Evolutionary conservation across 2,888 invertebrate species (phyloP), one percentile per base, ranked within the genome.

Genomic region (Escarpia spicata): DNA sequence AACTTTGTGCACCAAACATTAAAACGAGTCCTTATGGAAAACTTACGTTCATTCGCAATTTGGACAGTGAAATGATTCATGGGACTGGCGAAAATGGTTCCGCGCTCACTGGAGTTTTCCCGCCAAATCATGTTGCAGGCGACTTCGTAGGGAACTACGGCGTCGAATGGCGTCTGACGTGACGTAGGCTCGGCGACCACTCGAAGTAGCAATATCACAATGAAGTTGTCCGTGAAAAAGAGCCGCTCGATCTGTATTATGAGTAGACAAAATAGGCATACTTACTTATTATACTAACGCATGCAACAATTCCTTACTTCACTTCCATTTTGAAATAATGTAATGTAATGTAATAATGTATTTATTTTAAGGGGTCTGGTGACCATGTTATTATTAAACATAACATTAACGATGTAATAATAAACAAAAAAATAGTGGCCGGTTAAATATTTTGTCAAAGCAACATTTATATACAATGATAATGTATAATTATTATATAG

Each of bases 191-290:
- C 92, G 8, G 92, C 92, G 92, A 94, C 94, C 8, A 94, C 93
- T 31, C 92, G 91, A 6, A 95, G 91, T 0, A 91, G 91, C 2
- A 94, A 93, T 31, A 92, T 93, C 91, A 95, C 94, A 9, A 91
- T 92, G 12, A 94, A 92, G 6, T 93, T 93, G 91, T 95, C 95
- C 43, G 95, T 94, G 94, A 95, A 95, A 93, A 94, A 94, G 12
- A 95, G 92, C 3, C 92, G 90, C 2, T 93, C 93, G 92, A 95
- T 94, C 95, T 95, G 94, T 10, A 92, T 92, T 92, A 91, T 75
- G 43, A 75, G 44, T 15, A 26, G 26, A 75, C 26, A 75, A 75
- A 75, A 75, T 75, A 75, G 19, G 75, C n/a, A 75, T 75, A 26
- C n/a, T 75, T 75, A 26, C 6, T 0, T 26, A 75, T 19, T 75